phyloP scores from a whole-genome alignment of 2,113 vertebrate genomes.

The Gambusia affinis region DNA sequence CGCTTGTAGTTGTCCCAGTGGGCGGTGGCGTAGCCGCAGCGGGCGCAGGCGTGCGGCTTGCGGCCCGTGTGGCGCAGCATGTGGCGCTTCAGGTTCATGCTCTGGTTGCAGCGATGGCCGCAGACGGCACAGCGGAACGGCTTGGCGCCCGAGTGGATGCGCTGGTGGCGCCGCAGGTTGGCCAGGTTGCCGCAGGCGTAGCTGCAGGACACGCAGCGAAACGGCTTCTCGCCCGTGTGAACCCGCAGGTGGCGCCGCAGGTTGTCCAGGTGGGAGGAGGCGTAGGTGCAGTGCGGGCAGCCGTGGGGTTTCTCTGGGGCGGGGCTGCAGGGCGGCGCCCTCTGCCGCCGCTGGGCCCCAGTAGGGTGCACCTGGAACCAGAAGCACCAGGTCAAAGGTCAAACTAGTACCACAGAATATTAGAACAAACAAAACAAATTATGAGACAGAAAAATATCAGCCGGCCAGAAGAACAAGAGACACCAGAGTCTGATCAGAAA shows the following conservation, averaged over 20 bases:
- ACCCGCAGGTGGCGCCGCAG: constrained; percentile 93
- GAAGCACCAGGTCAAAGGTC: not conserved
- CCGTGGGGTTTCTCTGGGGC: constrained; percentile 92
- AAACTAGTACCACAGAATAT: too few species aligned
- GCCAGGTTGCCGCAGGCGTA: constrained; percentile 96
- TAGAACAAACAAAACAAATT: too few species aligned
- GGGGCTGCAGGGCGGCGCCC: constrained; percentile 90
- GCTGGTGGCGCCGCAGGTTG: constrained; percentile 93
- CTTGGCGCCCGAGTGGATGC: constrained; percentile 95
- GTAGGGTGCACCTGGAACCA: constrained; percentile 54
- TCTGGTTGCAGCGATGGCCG: constrained; percentile 96
- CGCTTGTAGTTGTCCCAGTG: constrained; percentile 99
- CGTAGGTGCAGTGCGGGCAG: constrained; percentile 90
- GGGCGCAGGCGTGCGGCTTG: constrained; percentile 91
- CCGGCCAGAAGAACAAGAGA: too few species aligned
- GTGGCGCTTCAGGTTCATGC: constrained; percentile 98
- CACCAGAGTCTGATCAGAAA: too few species aligned
- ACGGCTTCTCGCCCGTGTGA: constrained; percentile 91
- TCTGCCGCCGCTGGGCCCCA: constrained; percentile 87
- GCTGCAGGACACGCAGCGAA: constrained; percentile 88
- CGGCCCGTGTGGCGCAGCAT: constrained; percentile 94
- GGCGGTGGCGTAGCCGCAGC: constrained; percentile 92
- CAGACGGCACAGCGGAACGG: constrained; percentile 93
- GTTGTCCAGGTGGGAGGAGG: constrained; percentile 96
- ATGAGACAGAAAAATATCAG: too few species aligned